A percentile compares a stretch with the other conserved stretches of the same genome.
Conservation (phyloP, 1,140 invertebrate genomes). For the Tetramorium simillimum region DNA sequence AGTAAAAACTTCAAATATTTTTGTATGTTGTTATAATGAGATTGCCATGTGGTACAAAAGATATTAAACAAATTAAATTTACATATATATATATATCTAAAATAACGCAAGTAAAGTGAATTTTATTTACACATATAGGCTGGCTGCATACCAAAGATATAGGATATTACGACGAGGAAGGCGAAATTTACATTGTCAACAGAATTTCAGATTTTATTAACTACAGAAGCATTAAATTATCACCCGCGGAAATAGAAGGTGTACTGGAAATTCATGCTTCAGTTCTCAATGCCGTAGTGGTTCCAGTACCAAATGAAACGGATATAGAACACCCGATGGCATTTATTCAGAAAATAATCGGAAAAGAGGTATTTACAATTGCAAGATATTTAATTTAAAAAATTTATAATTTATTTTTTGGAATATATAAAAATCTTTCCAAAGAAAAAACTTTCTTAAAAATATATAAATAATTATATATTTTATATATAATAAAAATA, state of each 20-base stretch:
- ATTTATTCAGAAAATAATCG: conserved; percentile 84
- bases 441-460: background rate
- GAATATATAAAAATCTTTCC: background rate
- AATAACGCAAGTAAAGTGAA: background rate
- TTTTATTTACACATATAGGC: conserved; percentile 53
- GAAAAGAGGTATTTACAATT: conserved; percentile 73
- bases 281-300: conserved; percentile 88
- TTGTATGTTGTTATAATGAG: background rate
- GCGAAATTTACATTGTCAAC: conserved; percentile 85
- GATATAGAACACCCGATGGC: conserved; percentile 88
- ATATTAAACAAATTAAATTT: background rate
- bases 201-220: conserved; percentile 88
- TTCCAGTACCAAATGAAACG: conserved; percentile 88
- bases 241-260: conserved; percentile 86
- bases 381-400: background rate
- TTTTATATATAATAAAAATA: background rate
- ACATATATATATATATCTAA: background rate
- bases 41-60: background rate
- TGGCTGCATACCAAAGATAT: conserved; percentile 78
- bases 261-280: conserved; percentile 86
- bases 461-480: background rate
- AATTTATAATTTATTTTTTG: background rate
- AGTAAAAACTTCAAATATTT: background rate
- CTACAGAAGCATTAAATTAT: conserved; percentile 65
- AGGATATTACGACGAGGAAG: conserved; percentile 83